Evolutionary conservation across 2,888 invertebrate genomes (phyloP), one percentile per base, ranked within the genome.

Genomic region (Glomeris marginata): DNA sequence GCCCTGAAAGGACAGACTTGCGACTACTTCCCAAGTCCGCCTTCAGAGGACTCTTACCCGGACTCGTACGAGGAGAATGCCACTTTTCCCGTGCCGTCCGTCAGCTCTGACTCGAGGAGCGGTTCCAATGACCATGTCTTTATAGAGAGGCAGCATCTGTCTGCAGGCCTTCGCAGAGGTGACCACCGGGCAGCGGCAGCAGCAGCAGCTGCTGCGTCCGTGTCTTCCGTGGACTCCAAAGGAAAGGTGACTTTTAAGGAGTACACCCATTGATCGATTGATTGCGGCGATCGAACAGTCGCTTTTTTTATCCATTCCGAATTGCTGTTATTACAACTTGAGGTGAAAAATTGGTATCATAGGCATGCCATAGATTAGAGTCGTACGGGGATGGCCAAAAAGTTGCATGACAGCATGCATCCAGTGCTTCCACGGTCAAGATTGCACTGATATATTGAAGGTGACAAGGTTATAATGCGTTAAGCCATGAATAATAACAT

Each of bases 31-130:
- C 59, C 57, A 46, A 56, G 55, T 52, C 57, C 57, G 42, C 58
- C 56, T 50, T 58, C 58, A 11, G 61, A 59, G 42, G 55, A 56
- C 49, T 56, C 56, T 45, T 56, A 54, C 52, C 56, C 56, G 33
- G 58, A 59, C 46, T 53, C 54, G 42, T 55, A 54, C 45, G 55
- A 54, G 36, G 55, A 54, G 49, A 54, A 53, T 42, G 49, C 50
- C 11, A 55, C 58, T 15, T 55, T 53, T 15, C 57, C 53, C 18
- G 51, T 51, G 13, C 50, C 58, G 10, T 57, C 58, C 13, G 55
- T 51, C 34, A 57, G 57, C 41, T 56, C 56, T 33, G 58, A 55
- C 20, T 57, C 57, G 49, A 47, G 53, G 4, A 54, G 52, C 40
- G 53, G 52, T 38, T 53, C 53, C 40, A 53, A 53, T 45, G 53